Base-by-base conservation (phyloP, 35 echinoderm and acorn worm species). In the Holothuria glaberrima region DNA sequence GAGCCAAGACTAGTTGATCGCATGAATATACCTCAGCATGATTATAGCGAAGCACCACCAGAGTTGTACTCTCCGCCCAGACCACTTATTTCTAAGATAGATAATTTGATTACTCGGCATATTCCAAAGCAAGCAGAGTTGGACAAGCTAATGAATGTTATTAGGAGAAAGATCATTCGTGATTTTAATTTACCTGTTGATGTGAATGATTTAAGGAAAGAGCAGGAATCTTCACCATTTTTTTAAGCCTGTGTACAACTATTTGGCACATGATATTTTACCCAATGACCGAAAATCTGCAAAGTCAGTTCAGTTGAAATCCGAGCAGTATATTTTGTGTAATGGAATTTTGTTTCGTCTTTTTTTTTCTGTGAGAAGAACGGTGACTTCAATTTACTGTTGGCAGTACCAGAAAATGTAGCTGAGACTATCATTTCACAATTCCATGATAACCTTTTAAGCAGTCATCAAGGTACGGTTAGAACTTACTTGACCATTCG, bases 281-380 rank as follows among this genome's bases (percentile, higher is more conserved):
- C 90, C 83, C 30, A 75, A 19, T 6, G 78, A 84, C 44, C 68
- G 62, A 58, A 87, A 85, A 68, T 84, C 90, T 22, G 90, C 82
- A 24, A 74, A 45, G n/a, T 19, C 90, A 76, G 33, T 92, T 14
- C 24, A 84, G 71, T 35, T 69, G 56, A 83, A 91, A 34, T 81
- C 89, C 13, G 89, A 91, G 83, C 48, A 91, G 30, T 84, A 91
- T 77, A 91, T 91, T 83, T 91, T 91, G 33, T 91, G 78, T 68
- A 80, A 91, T 58, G 89, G 57, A 56, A 3, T 83, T 61, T 31
- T 83, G 24, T 90, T 89, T 56, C 32, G 87, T 33, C n/a, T n/a
- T 60, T 89, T 10, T 89, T 75, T 44, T 89, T 52, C 65, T 48
- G 21, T 52, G 13, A 38, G 27, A 87, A 87, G 83, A 63, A 50